Evolutionary conservation across 2,888 invertebrate genomes (phyloP).

Genomic region (Cancer borealis): DNA sequence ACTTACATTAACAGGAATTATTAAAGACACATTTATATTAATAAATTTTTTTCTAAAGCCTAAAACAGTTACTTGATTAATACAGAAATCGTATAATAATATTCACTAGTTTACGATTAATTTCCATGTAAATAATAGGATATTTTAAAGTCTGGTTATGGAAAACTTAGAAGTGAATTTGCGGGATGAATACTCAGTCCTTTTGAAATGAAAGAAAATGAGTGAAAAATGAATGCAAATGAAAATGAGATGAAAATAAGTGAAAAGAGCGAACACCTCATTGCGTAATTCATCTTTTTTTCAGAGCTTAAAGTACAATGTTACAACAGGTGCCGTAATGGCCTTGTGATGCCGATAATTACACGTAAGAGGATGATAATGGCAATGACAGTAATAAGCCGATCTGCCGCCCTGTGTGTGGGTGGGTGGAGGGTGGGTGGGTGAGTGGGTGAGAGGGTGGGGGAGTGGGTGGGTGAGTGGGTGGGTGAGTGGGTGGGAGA

Average conservation of each 20-base stretch:
- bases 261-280: neutral
- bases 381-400: slow-evolving; percentile 8
- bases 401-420: neutral
- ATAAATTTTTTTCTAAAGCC: no score
- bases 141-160: neutral
- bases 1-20: neutral
- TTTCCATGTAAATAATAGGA: neutral
- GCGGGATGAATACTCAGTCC: neutral
- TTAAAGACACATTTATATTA: neutral
- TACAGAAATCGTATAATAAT: no score
- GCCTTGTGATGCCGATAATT: neutral
- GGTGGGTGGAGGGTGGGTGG: slow-evolving; percentile 41
- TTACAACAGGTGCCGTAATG: neutral
- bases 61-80: no score
- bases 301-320: neutral
- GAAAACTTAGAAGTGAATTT: neutral
- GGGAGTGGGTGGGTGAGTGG: neutral
- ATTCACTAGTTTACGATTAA: neutral
- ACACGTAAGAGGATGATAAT: slow-evolving; percentile 1
- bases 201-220: no score
- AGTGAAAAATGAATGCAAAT: no score
- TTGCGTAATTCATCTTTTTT: neutral
- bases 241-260: no score
- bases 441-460: slow-evolving; percentile 44
- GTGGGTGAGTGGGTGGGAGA: neutral